Percentiles rank a stretch among this genome's conserved stretches.
phyloP scores from a whole-genome alignment of 2,113 vertebrate genomes.

The Oreochromis tanganicae region DNA sequence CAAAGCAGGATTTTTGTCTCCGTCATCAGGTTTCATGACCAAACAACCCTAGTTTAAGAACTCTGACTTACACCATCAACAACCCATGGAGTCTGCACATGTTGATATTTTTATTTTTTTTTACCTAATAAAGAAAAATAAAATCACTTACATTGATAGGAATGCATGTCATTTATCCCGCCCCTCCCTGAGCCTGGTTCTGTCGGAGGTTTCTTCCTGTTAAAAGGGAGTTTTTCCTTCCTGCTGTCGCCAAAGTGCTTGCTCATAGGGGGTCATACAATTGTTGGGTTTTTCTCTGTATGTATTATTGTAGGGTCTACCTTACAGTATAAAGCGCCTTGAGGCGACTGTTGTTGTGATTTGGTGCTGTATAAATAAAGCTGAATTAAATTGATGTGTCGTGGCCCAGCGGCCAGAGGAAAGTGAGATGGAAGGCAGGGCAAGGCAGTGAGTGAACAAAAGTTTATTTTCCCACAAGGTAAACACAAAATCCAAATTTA shows the following conservation, averaged over 20 bases:
- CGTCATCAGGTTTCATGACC: neutral
- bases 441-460: neutral
- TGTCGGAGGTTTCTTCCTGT: fast-evolving
- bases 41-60: neutral
- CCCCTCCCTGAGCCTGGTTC: neutral
- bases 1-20: neutral
- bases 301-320: neutral
- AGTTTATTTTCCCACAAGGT: neutral
- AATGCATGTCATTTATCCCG: neutral
- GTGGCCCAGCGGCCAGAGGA: neutral
- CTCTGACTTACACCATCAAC: neutral
- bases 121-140: neutral
- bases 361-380: neutral
- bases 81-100: neutral
- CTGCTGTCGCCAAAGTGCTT: neutral
- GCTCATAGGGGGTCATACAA: neutral
- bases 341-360: neutral
- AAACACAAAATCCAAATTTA: neutral
- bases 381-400: neutral
- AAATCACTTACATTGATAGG: neutral
- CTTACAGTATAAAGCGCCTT: neutral
- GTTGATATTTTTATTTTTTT: neutral
- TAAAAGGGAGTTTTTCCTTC: neutral
- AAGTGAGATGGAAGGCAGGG: neutral
- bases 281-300: neutral